These are phyloP conservation scores for Orthosia gracilis DNA, from an alignment of 2,888 invertebrate genomes.

Conservation along the genomic window DNA sequence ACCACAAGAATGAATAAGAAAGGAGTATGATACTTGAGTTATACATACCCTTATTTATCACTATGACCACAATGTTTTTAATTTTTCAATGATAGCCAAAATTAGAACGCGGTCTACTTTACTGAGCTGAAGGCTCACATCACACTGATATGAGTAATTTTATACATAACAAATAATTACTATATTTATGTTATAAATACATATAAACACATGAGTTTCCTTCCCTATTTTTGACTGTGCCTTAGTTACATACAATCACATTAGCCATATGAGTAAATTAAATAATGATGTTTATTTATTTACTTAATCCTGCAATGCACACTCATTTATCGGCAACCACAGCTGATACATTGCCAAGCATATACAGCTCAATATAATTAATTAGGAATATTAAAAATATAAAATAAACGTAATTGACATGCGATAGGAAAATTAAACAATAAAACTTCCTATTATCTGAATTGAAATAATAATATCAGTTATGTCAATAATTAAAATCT, in stretches of 20 bases:
- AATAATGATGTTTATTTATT: neutral
- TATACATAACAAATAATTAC: neutral
- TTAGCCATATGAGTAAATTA: conserved; percentile 1
- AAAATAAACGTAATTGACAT: too few species aligned
- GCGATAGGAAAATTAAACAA: too few species aligned
- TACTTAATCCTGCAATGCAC: too few species aligned
- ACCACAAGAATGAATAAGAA: neutral
- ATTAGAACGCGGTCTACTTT: neutral
- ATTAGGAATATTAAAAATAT: too few species aligned
- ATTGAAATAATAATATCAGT: too few species aligned
- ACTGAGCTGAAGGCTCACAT: neutral
- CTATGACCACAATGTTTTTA: neutral
- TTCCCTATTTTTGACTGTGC: conserved; percentile 39
- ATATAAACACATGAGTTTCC: conserved; percentile 28
- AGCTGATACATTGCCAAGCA: too few species aligned
- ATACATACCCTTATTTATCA: neutral
- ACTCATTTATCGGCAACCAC: too few species aligned
- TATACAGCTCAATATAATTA: too few species aligned
- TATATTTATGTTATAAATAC: conserved; percentile 8
- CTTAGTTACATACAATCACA: neutral
- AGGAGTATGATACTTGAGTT: neutral
- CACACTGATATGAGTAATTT: neutral
- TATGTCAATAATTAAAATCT: too few species aligned
- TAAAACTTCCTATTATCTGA: too few species aligned
- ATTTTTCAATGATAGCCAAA: neutral